Percentiles rank a stretch among this genome's conserved stretches.
These are phyloP conservation scores for Acanthopleura granulata DNA, from an alignment of 2,888 invertebrate species.

Conservation along the genomic window DNA sequence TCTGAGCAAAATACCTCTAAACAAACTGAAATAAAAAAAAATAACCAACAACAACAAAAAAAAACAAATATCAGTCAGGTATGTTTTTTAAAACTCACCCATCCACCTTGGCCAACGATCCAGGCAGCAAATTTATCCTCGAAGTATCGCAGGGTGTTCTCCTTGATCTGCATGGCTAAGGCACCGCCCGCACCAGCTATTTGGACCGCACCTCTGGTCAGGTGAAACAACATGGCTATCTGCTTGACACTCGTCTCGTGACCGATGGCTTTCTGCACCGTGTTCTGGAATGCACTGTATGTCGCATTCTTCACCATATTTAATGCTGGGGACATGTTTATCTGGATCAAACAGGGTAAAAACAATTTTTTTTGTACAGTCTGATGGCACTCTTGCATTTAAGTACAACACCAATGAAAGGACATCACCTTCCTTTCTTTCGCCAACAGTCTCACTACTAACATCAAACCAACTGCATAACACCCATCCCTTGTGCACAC, in stretches of 20 bases:
- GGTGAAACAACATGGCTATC: constrained; percentile 61
- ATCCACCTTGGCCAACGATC: constrained; percentile 67
- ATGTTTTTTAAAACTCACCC: constrained; percentile 50
- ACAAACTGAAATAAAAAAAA: background rate
- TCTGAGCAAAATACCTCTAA: too few species aligned
- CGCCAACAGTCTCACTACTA: too few species aligned
- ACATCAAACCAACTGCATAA: too few species aligned
- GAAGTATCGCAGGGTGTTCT: constrained; percentile 62
- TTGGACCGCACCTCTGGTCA: constrained; percentile 58
- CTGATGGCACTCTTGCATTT: too few species aligned
- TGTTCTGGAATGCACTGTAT: constrained; percentile 59
- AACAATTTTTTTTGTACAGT: too few species aligned
- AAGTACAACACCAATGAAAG: too few species aligned
- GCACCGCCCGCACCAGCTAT: constrained; percentile 59
- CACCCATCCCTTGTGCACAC: too few species aligned
- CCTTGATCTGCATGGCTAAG: constrained; percentile 59
- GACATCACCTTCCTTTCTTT: too few species aligned
- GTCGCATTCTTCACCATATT: constrained; percentile 51
- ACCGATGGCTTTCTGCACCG: constrained; percentile 53
- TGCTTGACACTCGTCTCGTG: constrained; percentile 59
- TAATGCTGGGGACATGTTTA: constrained; percentile 15
- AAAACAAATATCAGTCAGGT: constrained; percentile 12
- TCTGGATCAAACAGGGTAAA: too few species aligned
- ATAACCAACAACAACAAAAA: background rate
- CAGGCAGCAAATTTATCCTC: constrained; percentile 65